Evolutionary conservation across 2,888 invertebrate genomes (phyloP), one percentile per base, ranked within the genome.

Genomic region (Sphaerophoria taeniata): DNA sequence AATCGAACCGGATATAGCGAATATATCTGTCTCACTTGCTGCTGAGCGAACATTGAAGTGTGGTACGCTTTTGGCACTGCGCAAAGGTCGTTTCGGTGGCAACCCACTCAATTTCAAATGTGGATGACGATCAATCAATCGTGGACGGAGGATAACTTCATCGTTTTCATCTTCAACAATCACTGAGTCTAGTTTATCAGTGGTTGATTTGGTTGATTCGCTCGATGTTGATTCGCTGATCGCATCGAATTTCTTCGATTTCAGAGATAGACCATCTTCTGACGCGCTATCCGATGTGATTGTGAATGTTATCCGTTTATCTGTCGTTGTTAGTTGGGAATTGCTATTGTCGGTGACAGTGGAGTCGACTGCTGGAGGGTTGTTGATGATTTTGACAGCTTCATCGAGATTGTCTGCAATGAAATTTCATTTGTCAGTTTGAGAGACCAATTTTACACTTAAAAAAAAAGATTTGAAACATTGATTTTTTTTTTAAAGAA

Each of bases 1-100:
- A 12, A 87, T 88, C 9, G 89, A 90, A 51, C 90, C 91, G 6
- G 90, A 90, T 24, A 92, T 92, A 4, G 91, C 88, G 65, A 92
- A 92, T 47, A 92, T 92, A 82, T 92, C 92, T 34, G 89, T 92
- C 84, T 92, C 92, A 74, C 91, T 92, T 33, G 90, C 89, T 2
- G 89, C 89, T 14, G 90, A 88, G 0, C 91, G 89, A 34, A 91
- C 90, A 77, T 90, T 88, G 81, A 92, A 90, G 49, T 92, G 89
- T 12, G 92, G 92, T 24, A 91, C 91, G 87, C 92, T 92, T 63
- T 92, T 90, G 1, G 91, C 90, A 9, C 89, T 90, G 9, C 92
- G 91, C 6, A 92, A 88, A 3, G 87, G 89, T 0, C 89, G 88
- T 60, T 90, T 91, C 3, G 89, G 89, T 5, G 88, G 85, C 6